These are phyloP conservation scores for Bos indicus DNA, from an alignment of 2,113 vertebrate genomes.

Conservation along the genomic window DNA sequence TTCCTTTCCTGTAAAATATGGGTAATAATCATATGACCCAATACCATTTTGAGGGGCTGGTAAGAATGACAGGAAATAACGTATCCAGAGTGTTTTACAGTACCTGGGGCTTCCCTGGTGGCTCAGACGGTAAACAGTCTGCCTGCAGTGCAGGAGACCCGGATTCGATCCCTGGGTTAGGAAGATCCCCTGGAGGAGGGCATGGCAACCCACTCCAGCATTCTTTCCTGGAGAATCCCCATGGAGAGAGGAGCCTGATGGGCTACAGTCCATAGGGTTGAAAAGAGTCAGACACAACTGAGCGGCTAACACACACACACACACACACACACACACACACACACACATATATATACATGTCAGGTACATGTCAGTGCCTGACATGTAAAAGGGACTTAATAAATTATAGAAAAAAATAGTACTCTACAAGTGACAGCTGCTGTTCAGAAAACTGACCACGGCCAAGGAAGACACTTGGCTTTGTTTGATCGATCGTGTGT, in stretches of 20 bases:
- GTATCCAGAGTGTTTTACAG: neutral
- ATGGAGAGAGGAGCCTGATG: neutral
- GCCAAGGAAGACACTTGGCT: neutral
- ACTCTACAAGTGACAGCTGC: neutral
- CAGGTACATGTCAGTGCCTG: neutral
- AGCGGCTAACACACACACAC: neutral
- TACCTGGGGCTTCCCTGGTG: neutral
- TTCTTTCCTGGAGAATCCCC: neutral
- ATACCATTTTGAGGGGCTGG: neutral
- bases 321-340: neutral
- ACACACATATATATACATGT: neutral
- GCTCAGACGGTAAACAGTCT: neutral
- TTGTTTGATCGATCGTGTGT: neutral
- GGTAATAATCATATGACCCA: neutral
- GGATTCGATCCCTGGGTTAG: neutral
- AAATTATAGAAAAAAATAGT: neutral
- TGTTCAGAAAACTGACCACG: neutral
- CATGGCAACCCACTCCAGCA: neutral
- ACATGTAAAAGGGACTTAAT: neutral
- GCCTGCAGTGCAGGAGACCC: neutral
- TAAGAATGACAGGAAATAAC: neutral
- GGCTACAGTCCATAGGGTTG: neutral
- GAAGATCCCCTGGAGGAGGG: neutral
- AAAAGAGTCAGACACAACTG: neutral
- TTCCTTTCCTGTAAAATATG: neutral